Evolutionary conservation across 2,888 invertebrate genomes (phyloP), one percentile per base, ranked within the genome.

Genomic region (Orgyia antiqua): DNA sequence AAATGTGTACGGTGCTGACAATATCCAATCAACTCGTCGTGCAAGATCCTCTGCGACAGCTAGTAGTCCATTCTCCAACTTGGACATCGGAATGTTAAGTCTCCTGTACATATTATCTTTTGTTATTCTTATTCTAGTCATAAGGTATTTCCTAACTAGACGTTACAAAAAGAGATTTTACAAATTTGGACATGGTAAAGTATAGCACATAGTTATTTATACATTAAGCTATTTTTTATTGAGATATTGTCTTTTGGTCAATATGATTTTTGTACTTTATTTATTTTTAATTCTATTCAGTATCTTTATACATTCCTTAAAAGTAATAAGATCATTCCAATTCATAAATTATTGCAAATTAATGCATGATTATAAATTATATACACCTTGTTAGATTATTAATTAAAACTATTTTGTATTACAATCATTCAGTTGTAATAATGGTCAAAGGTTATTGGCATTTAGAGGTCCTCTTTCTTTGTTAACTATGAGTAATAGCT

Each of bases 1-100:
- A 48, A 71, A 73, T 24, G 59, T 88, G 23, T 89, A 89, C 48
- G 77, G 72, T 3, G 40, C 66, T 5, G 58, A 54, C 29, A 69
- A 68, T 42, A 74, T 82, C 32, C 67, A 63, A 29, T 62, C 65
- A 9, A 30, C 35, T 9, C 54, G 64, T 20, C 58, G 36, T 26
- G 49, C 59, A 13, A 58, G 58, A 26, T 62, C 70, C 3, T 59
- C 68, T 1, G 58, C 54, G 6, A 40, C 56, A 9, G 59, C 60
- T 2, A 50, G 75, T 5, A 88, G 88, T 72, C 87, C 89, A 29
- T 89, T 92, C 70, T 90, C 89, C 55, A 79, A 87, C 60, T 82
- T 91, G 70, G 94, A 94, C 71, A 90, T 93, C 69, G 91, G 93
- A 66, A 89, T 94, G 80, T 91, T 93, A 71, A 90, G 93, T 74